phyloP scores from a whole-genome alignment of 2,888 invertebrate genomes.

The Ophraella communa region DNA sequence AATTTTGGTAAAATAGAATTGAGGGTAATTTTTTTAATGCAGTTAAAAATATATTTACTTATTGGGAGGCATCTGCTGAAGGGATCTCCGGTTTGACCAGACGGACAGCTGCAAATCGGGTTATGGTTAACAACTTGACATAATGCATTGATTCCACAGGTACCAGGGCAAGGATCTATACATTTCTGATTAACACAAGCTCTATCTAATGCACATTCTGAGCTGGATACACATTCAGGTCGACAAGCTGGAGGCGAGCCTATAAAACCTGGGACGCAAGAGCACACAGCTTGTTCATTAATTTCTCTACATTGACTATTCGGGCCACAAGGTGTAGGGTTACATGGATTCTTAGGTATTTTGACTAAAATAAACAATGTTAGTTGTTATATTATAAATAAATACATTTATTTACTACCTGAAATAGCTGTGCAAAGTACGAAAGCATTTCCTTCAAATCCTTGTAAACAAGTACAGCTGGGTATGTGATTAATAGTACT shows the following conservation, averaged over 20 bases:
- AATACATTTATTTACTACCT: constrained; percentile 45
- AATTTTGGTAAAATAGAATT: too few species aligned
- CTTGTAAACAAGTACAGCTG: constrained; percentile 75
- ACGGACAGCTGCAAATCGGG: constrained; percentile 66
- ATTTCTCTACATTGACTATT: constrained; percentile 61
- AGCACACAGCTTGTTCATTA: constrained; percentile 69
- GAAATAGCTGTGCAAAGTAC: constrained; percentile 67
- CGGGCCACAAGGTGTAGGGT: constrained; percentile 72
- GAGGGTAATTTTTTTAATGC: too few species aligned
- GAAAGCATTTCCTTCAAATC: constrained; percentile 76
- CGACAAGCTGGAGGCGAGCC: constrained; percentile 65
- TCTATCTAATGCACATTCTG: constrained; percentile 61
- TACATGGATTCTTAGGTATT: constrained; percentile 65
- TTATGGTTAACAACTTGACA: constrained; percentile 67
- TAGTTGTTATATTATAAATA: constrained; percentile 36
- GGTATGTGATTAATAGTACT: constrained; percentile 78
- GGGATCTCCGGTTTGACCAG: constrained; percentile 64
- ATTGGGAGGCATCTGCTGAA: constrained; percentile 58
- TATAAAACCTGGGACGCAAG: constrained; percentile 60
- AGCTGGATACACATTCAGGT: constrained; percentile 62
- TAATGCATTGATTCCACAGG: constrained; percentile 64
- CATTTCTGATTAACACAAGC: constrained; percentile 64
- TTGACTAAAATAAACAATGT: constrained; percentile 35
- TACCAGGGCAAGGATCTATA: constrained; percentile 64
- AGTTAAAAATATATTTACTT: constrained; percentile 37